Base-by-base conservation (phyloP, 2,888 invertebrate genomes). In the Kuschelorhynchus macadamiae region DNA sequence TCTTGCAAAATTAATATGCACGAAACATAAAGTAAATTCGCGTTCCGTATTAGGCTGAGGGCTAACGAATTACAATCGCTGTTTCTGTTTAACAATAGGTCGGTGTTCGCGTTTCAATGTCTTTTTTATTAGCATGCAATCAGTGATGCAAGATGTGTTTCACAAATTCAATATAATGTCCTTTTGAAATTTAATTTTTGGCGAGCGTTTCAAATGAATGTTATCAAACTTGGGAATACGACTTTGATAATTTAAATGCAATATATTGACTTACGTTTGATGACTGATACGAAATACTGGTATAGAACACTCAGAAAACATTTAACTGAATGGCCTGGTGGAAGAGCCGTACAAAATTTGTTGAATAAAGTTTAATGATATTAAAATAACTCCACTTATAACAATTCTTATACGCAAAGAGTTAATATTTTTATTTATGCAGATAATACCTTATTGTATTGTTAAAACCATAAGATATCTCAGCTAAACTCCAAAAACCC, bases 41-140 rank as follows among this genome's bases (percentile, higher is more conserved):
- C 21, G 39, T 55, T 55, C 53, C 53, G 53, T 41, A 55, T 55
- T 55, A 41, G 30, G 53, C 41, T 8, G 53, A 55, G 41, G 53
- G 41, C 41, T 41, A 41, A 41, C 53, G n/a, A 25, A 55, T 55
- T 55, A 41, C 53, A 39, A 41, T 21, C 30, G 21, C 30, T 20
- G 17, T 11, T 55, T 55, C 41, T 55, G 53, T 55, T 55, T 55
- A 42, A 55, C 53, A 55, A 55, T 55, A 41, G 53, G 53, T 55
- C 53, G 41, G 41, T n/a, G 53, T 55, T 25, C 52, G 52, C 52
- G 16, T 39, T 39, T 53, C 53, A 55, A 55, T 55, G 53, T 55
- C 53, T 7, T 16, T 17, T 41, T 55, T 41, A 55, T 55, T 55
- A 21, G 11, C 53, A 55, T 55, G 53, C 53, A 55, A 55, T 41